phyloP scores from a whole-genome alignment of 2,888 invertebrate genomes.

The Lepidocyrtinus sp. region DNA sequence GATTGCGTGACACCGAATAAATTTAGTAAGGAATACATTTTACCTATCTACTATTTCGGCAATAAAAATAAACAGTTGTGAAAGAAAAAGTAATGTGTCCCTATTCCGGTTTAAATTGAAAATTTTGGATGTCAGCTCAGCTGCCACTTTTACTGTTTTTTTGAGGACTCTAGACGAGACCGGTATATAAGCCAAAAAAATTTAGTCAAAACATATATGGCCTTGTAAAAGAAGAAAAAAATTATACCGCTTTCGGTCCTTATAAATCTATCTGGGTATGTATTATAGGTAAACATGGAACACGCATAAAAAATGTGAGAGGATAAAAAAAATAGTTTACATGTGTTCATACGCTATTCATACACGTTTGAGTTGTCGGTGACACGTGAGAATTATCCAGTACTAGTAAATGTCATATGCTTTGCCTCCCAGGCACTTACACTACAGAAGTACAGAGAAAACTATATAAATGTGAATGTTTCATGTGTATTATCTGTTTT shows the following conservation, averaged over 20 bases:
- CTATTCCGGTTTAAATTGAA: constrained; percentile 5
- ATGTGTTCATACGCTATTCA: not conserved
- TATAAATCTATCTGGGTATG: not conserved
- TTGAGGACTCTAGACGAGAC: too few relatives aligned
- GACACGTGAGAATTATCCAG: constrained; percentile 13
- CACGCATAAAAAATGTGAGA: not conserved
- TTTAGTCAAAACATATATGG: not conserved
- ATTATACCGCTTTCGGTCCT: not conserved
- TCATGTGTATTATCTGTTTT: too few relatives aligned
- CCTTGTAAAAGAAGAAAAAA: not conserved
- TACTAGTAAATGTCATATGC: too few relatives aligned
- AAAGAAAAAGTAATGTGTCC: too few relatives aligned
- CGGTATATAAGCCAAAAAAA: constrained; percentile 4
- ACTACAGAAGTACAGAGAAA: too few relatives aligned
- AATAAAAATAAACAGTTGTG: too few relatives aligned
- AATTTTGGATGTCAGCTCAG: not conserved
- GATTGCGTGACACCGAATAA: not conserved
- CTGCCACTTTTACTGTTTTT: constrained; percentile 12
- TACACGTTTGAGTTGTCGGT: not conserved
- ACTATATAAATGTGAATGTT: too few relatives aligned
- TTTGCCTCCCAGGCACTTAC: too few relatives aligned
- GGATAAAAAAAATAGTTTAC: not conserved
- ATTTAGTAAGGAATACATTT: too few relatives aligned
- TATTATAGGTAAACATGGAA: not conserved
- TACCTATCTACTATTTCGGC: too few relatives aligned